Evolutionary conservation across 2,888 invertebrate species (phyloP).

Genomic region (Neuroscelio doddi): DNA sequence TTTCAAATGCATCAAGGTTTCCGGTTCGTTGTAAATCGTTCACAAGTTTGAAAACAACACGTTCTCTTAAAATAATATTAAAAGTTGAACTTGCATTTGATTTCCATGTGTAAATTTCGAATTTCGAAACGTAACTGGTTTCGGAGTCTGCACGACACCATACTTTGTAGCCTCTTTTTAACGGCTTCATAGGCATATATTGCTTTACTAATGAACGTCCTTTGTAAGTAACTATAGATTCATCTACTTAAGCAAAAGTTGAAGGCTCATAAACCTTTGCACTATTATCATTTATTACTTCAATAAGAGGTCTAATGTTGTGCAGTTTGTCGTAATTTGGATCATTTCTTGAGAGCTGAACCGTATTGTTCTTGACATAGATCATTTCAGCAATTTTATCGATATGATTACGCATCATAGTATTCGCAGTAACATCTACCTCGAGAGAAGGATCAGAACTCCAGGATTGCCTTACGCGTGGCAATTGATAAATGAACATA

Average conservation of each 20-base stretch:
- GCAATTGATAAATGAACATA: no score
- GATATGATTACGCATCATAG: not conserved
- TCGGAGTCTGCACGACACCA: slow-evolving; percentile 13
- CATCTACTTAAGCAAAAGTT: not conserved
- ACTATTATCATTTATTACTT: slow-evolving; percentile 8
- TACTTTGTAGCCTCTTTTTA: slow-evolving; percentile 20
- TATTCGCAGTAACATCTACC: no score
- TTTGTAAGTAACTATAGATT: slow-evolving; percentile 10
- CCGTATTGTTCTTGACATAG: not conserved
- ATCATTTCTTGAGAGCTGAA: not conserved
- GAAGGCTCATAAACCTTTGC: not conserved
- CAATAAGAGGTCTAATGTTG: slow-evolving; percentile 7
- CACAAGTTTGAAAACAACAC: slow-evolving; percentile 3
- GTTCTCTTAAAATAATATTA: slow-evolving; percentile 1
- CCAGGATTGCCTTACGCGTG: not conserved
- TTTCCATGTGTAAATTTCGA: slow-evolving; percentile 12
- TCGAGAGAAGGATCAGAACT: not conserved
- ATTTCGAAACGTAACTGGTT: slow-evolving; percentile 12
- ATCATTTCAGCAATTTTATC: not conserved
- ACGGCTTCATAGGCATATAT: no score
- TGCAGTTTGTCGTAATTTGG: slow-evolving; percentile 8
- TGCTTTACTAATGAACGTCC: slow-evolving; percentile 13
- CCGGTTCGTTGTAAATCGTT: not conserved
- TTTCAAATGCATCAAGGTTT: slow-evolving; percentile 1
- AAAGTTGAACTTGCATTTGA: no score